Percentiles rank a stretch among this genome's conserved stretches.
Conservation (phyloP, 2,888 invertebrate genomes). For the Lasioglossum pauxillum region DNA sequence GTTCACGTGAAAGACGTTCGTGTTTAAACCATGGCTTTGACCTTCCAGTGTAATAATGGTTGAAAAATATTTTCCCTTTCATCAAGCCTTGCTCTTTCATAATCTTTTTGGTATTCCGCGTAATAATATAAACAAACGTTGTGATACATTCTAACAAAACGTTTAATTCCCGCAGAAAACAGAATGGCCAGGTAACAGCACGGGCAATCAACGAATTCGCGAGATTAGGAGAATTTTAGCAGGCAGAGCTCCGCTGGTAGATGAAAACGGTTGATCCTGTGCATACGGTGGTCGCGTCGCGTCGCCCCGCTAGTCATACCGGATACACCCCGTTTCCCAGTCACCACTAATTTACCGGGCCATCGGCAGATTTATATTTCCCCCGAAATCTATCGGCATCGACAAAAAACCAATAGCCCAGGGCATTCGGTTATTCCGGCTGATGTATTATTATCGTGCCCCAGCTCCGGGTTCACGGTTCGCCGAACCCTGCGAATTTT, state of each 20-base stretch:
- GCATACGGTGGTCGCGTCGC: constrained; percentile 8
- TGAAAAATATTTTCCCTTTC: too few relatives aligned
- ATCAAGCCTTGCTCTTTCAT: too few relatives aligned
- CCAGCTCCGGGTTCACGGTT: constrained; percentile 29
- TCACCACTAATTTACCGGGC: constrained; percentile 70
- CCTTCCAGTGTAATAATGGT: too few relatives aligned
- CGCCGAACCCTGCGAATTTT: constrained; percentile 40
- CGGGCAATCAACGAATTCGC: neutral
- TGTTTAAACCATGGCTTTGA: too few relatives aligned
- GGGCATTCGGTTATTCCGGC: constrained; percentile 70
- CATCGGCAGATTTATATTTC: constrained; percentile 72
- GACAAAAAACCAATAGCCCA: constrained; percentile 70
- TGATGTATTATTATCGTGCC: constrained; percentile 70
- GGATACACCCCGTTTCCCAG: constrained; percentile 46
- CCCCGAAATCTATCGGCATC: constrained; percentile 67
- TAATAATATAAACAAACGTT: too few relatives aligned
- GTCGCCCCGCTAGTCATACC: constrained; percentile 42
- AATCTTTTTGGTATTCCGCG: too few relatives aligned
- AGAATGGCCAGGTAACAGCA: neutral
- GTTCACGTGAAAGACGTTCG: too few relatives aligned
- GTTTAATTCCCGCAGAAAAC: neutral
- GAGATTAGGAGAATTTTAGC: neutral
- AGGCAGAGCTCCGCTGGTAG: neutral
- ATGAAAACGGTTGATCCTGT: constrained; percentile 21
- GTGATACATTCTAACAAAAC: neutral